Evolutionary conservation across 1,140 invertebrate genomes (phyloP).

Genomic region (Drosophila malerkotliana): DNA sequence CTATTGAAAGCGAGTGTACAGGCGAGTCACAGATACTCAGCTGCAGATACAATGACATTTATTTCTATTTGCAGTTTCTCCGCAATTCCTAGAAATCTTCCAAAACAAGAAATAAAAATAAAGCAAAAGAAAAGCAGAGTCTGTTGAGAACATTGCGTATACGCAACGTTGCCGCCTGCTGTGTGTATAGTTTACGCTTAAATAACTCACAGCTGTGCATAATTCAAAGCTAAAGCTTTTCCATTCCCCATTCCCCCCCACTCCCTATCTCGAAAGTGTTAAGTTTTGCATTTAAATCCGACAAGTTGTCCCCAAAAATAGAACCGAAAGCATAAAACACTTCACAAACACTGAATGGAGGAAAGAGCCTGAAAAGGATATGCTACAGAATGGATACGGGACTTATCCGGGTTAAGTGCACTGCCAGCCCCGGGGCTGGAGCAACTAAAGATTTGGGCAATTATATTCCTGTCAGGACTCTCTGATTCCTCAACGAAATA

Average conservation of each 20-base stretch:
- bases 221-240: slow-evolving; percentile 38
- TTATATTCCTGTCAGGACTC: background rate
- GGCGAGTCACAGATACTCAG: background rate
- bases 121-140: background rate
- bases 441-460: slow-evolving; percentile 26
- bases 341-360: slow-evolving; percentile 1
- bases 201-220: slow-evolving; percentile 61
- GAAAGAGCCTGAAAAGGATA: background rate
- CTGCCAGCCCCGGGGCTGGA: background rate
- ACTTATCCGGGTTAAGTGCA: slow-evolving; percentile 41
- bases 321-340: slow-evolving; percentile 9
- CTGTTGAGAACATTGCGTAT: slow-evolving; percentile 37
- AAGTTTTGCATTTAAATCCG: slow-evolving; percentile 4
- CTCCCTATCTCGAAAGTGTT: background rate
- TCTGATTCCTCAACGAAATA: background rate
- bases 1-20: slow-evolving; percentile 31
- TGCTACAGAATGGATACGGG: background rate
- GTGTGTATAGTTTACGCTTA: slow-evolving; percentile 51
- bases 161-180: slow-evolving; percentile 26
- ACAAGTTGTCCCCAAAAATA: background rate
- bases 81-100: slow-evolving; percentile 28
- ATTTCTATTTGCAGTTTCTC: slow-evolving; percentile 56
- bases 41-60: slow-evolving; percentile 48
- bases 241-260: background rate
- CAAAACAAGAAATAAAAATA: too few relatives aligned